phyloP scores from a whole-genome alignment of 2,797 vertebrate genomes.

The Pitangus sulphuratus region DNA sequence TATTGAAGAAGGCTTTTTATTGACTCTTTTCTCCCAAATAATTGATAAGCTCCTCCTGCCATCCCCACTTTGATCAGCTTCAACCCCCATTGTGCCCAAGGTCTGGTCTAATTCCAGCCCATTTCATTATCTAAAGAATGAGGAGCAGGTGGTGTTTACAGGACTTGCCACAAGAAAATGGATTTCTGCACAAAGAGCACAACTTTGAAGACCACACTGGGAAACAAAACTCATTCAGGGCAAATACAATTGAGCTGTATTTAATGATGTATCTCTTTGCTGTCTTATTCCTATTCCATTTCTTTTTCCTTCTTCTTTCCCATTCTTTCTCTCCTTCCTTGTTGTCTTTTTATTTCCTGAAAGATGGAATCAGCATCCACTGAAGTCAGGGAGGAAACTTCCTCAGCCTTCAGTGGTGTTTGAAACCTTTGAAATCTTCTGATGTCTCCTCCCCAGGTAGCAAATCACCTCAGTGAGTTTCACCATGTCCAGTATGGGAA shows the following conservation, averaged over 20 bases:
- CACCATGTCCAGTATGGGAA: neutral
- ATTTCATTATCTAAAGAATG: conserved; percentile 32
- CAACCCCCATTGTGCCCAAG: conserved; percentile 3
- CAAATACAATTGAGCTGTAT: neutral
- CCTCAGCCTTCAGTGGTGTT: neutral
- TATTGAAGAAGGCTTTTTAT: conserved; percentile 4
- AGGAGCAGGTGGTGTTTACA: conserved; percentile 64
- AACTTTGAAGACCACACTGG: neutral
- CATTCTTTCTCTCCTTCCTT: neutral
- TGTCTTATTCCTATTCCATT: neutral
- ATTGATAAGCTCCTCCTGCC: conserved; percentile 39
- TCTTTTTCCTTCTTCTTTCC: neutral
- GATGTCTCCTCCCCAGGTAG: neutral
- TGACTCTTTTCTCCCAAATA: conserved; percentile 45
- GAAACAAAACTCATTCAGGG: neutral
- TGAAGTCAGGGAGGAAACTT: neutral
- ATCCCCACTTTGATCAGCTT: neutral
- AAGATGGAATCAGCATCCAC: neutral
- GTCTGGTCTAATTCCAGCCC: conserved; percentile 38
- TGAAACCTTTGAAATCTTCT: neutral
- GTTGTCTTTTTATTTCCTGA: neutral
- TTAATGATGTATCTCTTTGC: neutral
- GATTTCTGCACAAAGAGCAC: conserved; percentile 3
- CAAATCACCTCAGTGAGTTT: neutral
- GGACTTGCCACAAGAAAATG: neutral